phyloP scores from a whole-genome alignment of 2,888 invertebrate genomes.

The Micropterix aruncella region DNA sequence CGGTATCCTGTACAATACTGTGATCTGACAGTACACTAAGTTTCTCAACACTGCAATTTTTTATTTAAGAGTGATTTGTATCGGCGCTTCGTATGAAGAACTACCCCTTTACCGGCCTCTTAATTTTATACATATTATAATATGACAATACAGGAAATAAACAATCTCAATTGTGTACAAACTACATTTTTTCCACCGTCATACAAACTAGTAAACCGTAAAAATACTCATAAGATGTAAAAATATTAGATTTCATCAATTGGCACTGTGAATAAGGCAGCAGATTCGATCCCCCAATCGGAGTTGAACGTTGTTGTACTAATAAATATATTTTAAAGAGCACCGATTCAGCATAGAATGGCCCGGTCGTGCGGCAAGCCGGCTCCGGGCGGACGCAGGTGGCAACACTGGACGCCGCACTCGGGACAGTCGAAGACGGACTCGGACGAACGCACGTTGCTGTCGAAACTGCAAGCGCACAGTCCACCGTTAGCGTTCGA shows the following conservation, averaged over 20 bases:
- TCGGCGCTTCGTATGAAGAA: too few species aligned
- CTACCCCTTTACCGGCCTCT: too few species aligned
- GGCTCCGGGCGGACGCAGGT: constrained; percentile 11
- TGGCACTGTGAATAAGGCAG: not conserved
- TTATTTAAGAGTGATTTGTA: too few species aligned
- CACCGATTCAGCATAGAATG: constrained; percentile 25
- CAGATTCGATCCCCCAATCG: not conserved
- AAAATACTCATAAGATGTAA: not conserved
- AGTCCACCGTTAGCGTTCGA: constrained; percentile 3
- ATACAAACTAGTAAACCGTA: too few species aligned
- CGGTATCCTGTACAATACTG: too few species aligned
- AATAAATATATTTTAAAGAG: too few species aligned
- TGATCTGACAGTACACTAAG: too few species aligned
- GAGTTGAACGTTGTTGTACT: not conserved
- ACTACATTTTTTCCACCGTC: too few species aligned
- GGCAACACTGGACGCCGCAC: constrained; percentile 8
- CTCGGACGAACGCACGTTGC: constrained; percentile 3
- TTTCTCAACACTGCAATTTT: too few species aligned
- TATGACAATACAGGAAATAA: too few species aligned
- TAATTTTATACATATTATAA: too few species aligned
- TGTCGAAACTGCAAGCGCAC: constrained; percentile 12
- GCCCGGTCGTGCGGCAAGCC: constrained; percentile 18
- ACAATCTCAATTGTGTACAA: too few species aligned
- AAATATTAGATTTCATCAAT: not conserved
- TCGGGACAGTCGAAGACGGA: constrained; percentile 13